These are phyloP conservation scores for Ceyx margarethae DNA, from an alignment of 2,113 vertebrate species.

Conservation along the genomic window DNA sequence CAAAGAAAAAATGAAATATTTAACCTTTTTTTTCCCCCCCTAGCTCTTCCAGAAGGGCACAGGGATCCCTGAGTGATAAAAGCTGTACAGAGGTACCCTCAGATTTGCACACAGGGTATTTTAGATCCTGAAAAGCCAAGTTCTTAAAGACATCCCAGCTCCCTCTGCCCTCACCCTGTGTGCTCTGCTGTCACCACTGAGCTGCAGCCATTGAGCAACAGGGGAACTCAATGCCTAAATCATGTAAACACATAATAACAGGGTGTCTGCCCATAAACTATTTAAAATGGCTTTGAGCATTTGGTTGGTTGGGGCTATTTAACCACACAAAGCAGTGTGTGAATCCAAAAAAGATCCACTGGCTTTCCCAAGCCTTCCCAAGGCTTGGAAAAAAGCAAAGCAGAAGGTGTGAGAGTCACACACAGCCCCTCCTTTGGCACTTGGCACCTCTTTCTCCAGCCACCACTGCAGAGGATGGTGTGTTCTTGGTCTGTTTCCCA, in stretches of 20 bases:
- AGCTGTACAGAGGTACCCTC: neutral
- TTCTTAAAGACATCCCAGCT: neutral
- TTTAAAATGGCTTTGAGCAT: neutral
- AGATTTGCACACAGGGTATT: neutral
- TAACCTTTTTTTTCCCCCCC: neutral
- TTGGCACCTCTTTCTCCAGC: neutral
- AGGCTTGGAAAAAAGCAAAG: neutral
- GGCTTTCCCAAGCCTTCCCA: neutral
- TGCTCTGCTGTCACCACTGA: neutral
- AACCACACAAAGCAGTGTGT: neutral
- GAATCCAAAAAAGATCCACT: neutral
- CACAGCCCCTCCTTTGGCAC: neutral
- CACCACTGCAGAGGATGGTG: neutral
- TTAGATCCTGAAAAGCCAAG: neutral
- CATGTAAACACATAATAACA: neutral
- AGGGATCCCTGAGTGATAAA: neutral
- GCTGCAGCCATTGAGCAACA: neutral
- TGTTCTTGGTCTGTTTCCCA: neutral
- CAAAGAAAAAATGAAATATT: neutral
- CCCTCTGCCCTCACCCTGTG: neutral
- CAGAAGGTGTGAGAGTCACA: neutral
- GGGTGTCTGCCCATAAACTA: neutral
- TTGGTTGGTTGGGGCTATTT: neutral
- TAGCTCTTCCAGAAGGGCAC: neutral
- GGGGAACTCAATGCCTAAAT: neutral